phyloP scores from a whole-genome alignment of 2,797 vertebrate genomes.

The Apogon hyalosoma region DNA sequence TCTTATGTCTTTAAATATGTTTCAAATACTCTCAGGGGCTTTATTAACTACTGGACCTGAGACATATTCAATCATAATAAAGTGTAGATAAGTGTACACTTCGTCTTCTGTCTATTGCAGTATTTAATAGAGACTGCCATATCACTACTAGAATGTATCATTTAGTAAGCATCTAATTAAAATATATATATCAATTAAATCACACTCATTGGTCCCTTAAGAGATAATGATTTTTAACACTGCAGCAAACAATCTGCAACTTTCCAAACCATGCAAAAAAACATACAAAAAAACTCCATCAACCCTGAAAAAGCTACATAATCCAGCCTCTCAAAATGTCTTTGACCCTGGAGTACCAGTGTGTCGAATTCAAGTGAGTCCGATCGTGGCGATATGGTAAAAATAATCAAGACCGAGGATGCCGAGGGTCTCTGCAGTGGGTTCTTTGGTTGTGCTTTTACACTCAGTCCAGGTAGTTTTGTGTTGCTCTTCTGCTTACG shows the following conservation, averaged over 20 bases:
- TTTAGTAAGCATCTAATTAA: conserved; percentile 45
- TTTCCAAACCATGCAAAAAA: conserved; percentile 50
- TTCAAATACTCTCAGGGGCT: conserved; percentile 53
- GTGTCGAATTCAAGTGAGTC: conserved; percentile 65
- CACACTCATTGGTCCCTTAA: conserved; percentile 79
- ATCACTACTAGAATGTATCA: conserved; percentile 34
- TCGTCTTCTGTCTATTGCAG: conserved; percentile 48
- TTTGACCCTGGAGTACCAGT: conserved; percentile 36
- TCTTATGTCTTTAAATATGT: conserved; percentile 72
- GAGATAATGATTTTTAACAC: conserved; percentile 21
- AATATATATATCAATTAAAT: conserved; percentile 49
- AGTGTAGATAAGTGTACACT: conserved; percentile 60
- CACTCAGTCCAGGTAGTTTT: conserved; percentile 72
- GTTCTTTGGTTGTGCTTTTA: conserved; percentile 67
- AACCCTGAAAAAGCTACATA: conserved; percentile 30
- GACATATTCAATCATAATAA: conserved; percentile 60
- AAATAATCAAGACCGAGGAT: conserved; percentile 20
- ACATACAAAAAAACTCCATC: conserved; percentile 13
- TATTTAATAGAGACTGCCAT: conserved; percentile 49
- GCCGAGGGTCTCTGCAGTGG: conserved; percentile 30
- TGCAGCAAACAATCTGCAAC: conserved; percentile 37
- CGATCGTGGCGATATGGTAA: conserved; percentile 41
- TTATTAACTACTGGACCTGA: conserved; percentile 72
- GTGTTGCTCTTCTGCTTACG: conserved; percentile 61
- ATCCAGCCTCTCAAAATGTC: conserved; percentile 51